Base-by-base conservation (phyloP, 1,140 invertebrate species). In the Scaptodrosophila lebanonensis region DNA sequence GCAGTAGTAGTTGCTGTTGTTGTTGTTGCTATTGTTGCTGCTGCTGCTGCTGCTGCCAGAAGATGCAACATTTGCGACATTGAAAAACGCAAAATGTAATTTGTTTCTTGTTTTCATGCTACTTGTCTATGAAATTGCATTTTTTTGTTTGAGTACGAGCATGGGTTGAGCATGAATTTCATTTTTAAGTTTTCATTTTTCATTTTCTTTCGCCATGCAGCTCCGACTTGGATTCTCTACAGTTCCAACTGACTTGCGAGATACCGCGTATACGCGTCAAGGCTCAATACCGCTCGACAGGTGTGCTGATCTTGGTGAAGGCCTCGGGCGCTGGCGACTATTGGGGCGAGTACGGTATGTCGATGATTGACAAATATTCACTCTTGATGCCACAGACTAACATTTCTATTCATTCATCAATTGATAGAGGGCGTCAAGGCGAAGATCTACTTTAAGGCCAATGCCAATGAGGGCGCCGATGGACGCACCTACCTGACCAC, bases 311-410 rank as follows among this genome's bases (percentile, higher is more conserved):
- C 62, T 88, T 95, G 40, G 92, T 95, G 0, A 91, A 93, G 66
- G 93, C 94, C 9, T 93, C 92, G 6, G 93, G 93, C 2, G 92
- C 92, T 45, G 93, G 94, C 1, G 93, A 95, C 84, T 95, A 95
- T 84, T 95, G 93, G 93, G 94, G 94, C 25, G 93, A 94, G 88
- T 95, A 95, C 82, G 92, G 93, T 95, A 83, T 65, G 84, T 72
- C 33, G 32, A 15, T 11, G 42, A 22, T 22, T n/a, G 12, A n/a
- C 22, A 38, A 13, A 12, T 15, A 22, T 39, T 13, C n/a, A n/a
- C n/a, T n/a, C n/a, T n/a, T n/a, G n/a, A n/a, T 25, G 22, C 16
- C 11, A 3, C 29, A 16, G 45, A 20, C 12, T 56, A 7, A 5
- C 2, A 8, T 20, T 9, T 27, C 8, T 38, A 11, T 32, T 57